phyloP scores from a whole-genome alignment of 1,140 invertebrate species.

The Hycleus cichorii region DNA sequence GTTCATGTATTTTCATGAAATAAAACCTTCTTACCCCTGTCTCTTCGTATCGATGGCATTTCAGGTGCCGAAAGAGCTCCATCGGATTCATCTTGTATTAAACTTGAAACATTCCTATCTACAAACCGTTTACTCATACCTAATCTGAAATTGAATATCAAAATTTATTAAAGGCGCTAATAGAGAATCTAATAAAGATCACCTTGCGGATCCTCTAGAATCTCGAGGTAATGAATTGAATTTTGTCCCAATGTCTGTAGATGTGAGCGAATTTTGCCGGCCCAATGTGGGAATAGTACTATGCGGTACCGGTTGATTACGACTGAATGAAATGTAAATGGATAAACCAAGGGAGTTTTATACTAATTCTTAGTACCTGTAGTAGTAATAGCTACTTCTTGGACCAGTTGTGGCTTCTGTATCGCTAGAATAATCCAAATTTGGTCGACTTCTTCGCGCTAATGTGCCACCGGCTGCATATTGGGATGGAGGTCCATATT shows the following conservation, averaged over 20 bases:
- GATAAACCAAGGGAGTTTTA: too few relatives aligned
- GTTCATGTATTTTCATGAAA: too few relatives aligned
- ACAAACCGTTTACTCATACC: slow-evolving; percentile 44
- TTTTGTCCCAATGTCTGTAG: slow-evolving; percentile 51
- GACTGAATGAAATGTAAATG: background rate
- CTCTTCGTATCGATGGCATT: slow-evolving; percentile 59
- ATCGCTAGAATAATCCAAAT: slow-evolving; percentile 86
- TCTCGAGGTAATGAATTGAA: slow-evolving; percentile 71
- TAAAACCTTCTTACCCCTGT: slow-evolving; percentile 39
- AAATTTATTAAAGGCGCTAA: background rate
- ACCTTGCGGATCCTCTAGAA: slow-evolving; percentile 52
- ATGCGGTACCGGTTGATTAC: slow-evolving; percentile 30
- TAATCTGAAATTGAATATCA: slow-evolving; percentile 33
- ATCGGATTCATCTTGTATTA: slow-evolving; percentile 69
- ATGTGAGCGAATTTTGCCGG: slow-evolving; percentile 46
- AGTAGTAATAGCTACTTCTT: slow-evolving; percentile 70
- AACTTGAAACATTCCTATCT: slow-evolving; percentile 43
- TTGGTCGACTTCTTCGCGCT: slow-evolving; percentile 61
- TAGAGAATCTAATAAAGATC: background rate
- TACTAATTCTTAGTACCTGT: slow-evolving; percentile 42
- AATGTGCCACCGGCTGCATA: slow-evolving; percentile 42
- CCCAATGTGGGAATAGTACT: slow-evolving; percentile 42
- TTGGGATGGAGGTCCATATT: slow-evolving; percentile 29
- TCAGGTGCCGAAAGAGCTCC: slow-evolving; percentile 76
- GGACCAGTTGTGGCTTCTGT: slow-evolving; percentile 82